Base-by-base conservation (phyloP, 2,113 vertebrate species). In the Stegostoma tigrinum region DNA sequence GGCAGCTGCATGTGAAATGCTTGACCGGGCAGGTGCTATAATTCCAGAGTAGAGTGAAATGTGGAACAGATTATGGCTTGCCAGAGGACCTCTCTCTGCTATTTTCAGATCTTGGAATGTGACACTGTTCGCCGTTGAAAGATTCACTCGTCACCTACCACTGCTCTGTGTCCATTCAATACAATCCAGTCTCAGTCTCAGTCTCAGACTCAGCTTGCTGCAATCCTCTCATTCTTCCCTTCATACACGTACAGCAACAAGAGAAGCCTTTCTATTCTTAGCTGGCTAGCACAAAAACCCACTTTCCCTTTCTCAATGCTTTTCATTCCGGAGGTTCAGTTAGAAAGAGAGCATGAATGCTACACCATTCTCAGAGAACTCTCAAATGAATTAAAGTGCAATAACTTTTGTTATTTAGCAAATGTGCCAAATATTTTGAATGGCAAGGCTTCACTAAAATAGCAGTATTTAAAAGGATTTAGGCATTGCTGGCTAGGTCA, bases 51-150 rank as follows among this genome's bases (percentile, higher is more conserved):
- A 45, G n/a, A 85, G 80, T 42, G 38, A 15, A 85, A 19, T 85
- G n/a, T 42, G 14, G 15, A 85, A 38, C 15, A 85, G 80, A 38
- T 42, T 17, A 42, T 6, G 15, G 38, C 17, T 45, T 38, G 15
- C 68, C 38, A 12, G 2, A 21, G 45, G 95, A 72, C 14, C 2
- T 95, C 14, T 45, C 52, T 70, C 42, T 52, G 72, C 48, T 95
- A 95, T 95, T 95, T 95, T 95, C 95, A 78, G 95, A n/a, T 72
- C 66, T 52, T 2, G 45, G 24, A 95, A 95, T 42, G 27, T 34
- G 95, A 95, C 24, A 48, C 66, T 48, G 24, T 52, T 30, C 24
- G 52, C 42, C 42, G 38, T 14, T 67, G 10, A 27, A 95, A 95
- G 42, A 72, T 78, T 95, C 86, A 87, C 55, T 87, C 78, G 21